Base-by-base conservation (phyloP, 2,113 vertebrate species). In the Vireo altiloquus region DNA sequence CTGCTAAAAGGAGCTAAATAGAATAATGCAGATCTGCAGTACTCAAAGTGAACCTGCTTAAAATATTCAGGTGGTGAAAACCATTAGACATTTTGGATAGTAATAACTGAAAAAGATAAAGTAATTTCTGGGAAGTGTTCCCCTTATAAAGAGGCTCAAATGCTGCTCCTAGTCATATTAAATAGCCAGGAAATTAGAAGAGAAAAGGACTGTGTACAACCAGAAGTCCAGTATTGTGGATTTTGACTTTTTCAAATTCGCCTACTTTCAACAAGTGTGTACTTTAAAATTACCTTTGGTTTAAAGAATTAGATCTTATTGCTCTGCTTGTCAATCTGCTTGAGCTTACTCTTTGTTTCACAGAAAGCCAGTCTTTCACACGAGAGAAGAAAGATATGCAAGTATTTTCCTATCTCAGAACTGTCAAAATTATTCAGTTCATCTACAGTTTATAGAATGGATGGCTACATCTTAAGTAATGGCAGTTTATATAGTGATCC, bases 51-150 rank as follows among this genome's bases (percentile, higher is more conserved):
- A 94, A 91, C 47, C 39, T 89, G 52, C 82, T 92, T 95, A 78
- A 97, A 95, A 96, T 92, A 95, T 90, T 94, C 86, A 86, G 39
- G 76, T 40, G 52, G 30, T 89, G 42, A 96, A 85, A 97, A 93
- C 39, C 75, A 76, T 86, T 69, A 95, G 54, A 59, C 33, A 68
- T 75, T 89, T 93, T 81, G 76, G 78, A 56, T n/a, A 91, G 49
- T 71, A 93, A 84, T 75, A 93, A 90, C 66, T 78, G 68, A 89
- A 85, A 89, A 52, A 81, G 60, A 90, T 37, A 54, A 92, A 81
- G 64, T 89, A 92, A 87, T 87, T 87, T 94, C 68, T 92, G 60
- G 72, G 56, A 94, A 95, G 50, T 70, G 72, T 76, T 93, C 15
- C 60, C 53, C 66, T 61, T 50, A 23, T 46, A 77, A 79, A 82